phyloP scores from a whole-genome alignment of 2,888 invertebrate species.

The Amblyjoppa fuscipennis region DNA sequence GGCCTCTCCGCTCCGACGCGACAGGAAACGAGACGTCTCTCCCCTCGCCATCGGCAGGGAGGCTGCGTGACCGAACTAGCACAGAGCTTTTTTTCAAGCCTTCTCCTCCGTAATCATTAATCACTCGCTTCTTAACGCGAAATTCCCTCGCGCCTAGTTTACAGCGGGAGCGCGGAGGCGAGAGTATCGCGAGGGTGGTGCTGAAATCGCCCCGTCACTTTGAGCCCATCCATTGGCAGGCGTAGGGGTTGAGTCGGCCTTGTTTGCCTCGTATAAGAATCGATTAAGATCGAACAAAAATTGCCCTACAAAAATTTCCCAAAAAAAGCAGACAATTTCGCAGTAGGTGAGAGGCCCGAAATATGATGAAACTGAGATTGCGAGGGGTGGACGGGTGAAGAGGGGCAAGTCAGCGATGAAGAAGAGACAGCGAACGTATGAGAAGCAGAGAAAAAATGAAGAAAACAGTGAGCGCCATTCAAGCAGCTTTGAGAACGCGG shows the following conservation, averaged over 20 bases:
- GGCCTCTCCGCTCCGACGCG: constrained; percentile 1
- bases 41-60: constrained; percentile 9
- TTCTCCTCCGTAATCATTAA: constrained; percentile 80
- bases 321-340: not conserved
- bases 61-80: constrained; percentile 16
- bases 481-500: constrained; percentile 76
- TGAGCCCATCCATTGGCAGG: constrained; percentile 32
- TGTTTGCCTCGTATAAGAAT: constrained; percentile 23
- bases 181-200: constrained; percentile 78
- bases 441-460: constrained; percentile 73
- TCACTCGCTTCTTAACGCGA: constrained; percentile 83
- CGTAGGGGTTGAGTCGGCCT: constrained; percentile 16
- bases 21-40: constrained; percentile 44
- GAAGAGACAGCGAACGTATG: constrained; percentile 34
- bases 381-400: constrained; percentile 62
- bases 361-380: constrained; percentile 77
- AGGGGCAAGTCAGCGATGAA: constrained; percentile 61
- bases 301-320: constrained; percentile 1
- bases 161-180: constrained; percentile 76
- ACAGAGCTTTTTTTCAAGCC: constrained; percentile 59
- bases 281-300: constrained; percentile 10
- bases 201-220: constrained; percentile 66
- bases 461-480: constrained; percentile 82
- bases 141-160: constrained; percentile 84
- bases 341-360: not conserved